phyloP scores from a whole-genome alignment of 2,888 invertebrate species.

The Reticulitermes lucifugus region DNA sequence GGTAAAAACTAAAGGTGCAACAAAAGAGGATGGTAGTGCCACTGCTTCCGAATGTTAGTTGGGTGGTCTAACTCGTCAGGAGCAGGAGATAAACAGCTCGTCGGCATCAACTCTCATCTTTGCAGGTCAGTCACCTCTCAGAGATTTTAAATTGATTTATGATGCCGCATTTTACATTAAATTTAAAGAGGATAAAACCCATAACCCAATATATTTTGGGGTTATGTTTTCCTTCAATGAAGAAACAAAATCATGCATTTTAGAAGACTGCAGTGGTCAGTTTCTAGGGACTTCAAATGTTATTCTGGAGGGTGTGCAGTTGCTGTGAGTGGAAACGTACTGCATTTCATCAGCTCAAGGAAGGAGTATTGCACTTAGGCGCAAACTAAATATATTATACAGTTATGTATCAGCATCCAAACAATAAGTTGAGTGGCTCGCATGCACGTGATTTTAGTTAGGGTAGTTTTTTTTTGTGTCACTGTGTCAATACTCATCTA shows the following conservation, averaged over 20 bases:
- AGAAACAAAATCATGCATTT: not conserved
- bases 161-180: too few species aligned
- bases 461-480: too few species aligned
- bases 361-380: not conserved
- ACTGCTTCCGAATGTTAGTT: not conserved
- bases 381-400: not conserved
- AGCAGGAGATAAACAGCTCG: not conserved
- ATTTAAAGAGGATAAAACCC: too few species aligned
- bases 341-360: not conserved
- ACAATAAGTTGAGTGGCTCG: too few species aligned
- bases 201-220: too few species aligned
- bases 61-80: conserved; percentile 26
- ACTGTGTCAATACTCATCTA: too few species aligned
- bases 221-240: too few species aligned
- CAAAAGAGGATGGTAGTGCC: not conserved
- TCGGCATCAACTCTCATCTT: not conserved
- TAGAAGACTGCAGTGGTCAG: not conserved
- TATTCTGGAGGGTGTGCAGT: not conserved
- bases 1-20: conserved; percentile 27
- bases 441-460: too few species aligned
- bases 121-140: not conserved
- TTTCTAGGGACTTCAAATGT: not conserved
- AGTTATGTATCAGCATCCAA: not conserved
- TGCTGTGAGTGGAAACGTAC: too few species aligned
- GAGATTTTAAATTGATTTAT: not conserved